Conservation (phyloP, 2,888 invertebrate genomes). For the Crossocerus cetratus region DNA sequence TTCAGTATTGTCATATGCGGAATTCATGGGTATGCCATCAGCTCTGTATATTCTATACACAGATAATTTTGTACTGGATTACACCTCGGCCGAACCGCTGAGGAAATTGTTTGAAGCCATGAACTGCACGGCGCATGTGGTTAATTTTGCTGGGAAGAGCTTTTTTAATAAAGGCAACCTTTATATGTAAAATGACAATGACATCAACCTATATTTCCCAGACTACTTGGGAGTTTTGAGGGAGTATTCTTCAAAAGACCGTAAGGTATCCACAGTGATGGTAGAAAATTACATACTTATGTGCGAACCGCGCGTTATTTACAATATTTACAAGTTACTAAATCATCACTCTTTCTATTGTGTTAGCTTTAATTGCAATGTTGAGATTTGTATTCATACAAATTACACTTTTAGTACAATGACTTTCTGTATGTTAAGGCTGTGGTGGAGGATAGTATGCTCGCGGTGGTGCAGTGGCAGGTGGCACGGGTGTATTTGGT, state of each 20-base stretch:
- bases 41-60: constrained; percentile 69
- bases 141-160: constrained; percentile 50
- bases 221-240: too few species aligned
- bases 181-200: constrained; percentile 62
- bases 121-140: constrained; percentile 51
- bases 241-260: too few species aligned
- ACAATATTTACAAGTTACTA: constrained; percentile 52
- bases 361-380: constrained; percentile 33
- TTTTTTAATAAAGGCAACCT: constrained; percentile 72
- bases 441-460: constrained; percentile 72
- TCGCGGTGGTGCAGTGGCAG: constrained; percentile 65
- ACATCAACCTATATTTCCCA: too few species aligned
- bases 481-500: constrained; percentile 65
- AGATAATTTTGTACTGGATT: constrained; percentile 69
- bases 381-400: constrained; percentile 19
- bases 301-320: constrained; percentile 34
- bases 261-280: too few species aligned
- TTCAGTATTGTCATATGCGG: constrained; percentile 71
- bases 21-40: constrained; percentile 63
- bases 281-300: background rate
- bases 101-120: constrained; percentile 63
- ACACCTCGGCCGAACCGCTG: constrained; percentile 65
- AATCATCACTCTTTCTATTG: too few species aligned
- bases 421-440: constrained; percentile 50
- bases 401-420: constrained; percentile 25